Percentiles rank a stretch among this genome's conserved stretches.
Conservation (phyloP, 2,888 invertebrate species). For the Drosophila helvetica region DNA sequence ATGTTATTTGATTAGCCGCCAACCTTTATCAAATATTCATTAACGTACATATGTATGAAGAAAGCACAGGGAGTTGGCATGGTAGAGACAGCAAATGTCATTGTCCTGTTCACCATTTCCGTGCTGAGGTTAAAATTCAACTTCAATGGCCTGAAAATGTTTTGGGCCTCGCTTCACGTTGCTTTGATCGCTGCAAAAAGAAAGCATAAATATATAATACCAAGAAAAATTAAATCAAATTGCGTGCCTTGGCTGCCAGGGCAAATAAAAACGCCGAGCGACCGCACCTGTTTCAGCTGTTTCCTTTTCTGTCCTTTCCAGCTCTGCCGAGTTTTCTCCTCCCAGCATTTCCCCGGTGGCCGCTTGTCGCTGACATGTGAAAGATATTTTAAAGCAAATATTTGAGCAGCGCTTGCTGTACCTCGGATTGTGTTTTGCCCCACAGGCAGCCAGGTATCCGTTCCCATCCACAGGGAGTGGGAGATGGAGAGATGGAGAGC, state of each 20-base stretch:
- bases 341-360: constrained; percentile 38
- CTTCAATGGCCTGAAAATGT: constrained; percentile 42
- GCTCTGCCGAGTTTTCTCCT: constrained; percentile 16
- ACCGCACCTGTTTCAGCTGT: constrained; percentile 43
- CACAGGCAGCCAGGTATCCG: constrained; percentile 31
- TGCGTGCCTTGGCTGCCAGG: constrained; percentile 52
- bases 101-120: background rate
- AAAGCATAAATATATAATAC: constrained; percentile 59
- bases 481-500: constrained; percentile 7
- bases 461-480: constrained; percentile 10
- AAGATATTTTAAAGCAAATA: constrained; percentile 61
- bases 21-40: constrained; percentile 12
- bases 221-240: constrained; percentile 64
- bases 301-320: constrained; percentile 1
- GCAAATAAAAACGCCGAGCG: constrained; percentile 43
- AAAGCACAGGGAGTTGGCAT: constrained; percentile 17
- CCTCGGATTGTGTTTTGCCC: constrained; percentile 41
- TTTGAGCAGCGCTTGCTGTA: constrained; percentile 52
- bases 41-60: constrained; percentile 13
- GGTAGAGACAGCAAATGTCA: constrained; percentile 2
- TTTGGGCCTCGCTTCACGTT: constrained; percentile 4
- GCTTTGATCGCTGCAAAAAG: constrained; percentile 48
- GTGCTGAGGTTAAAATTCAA: constrained; percentile 19
- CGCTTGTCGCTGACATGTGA: constrained; percentile 55
- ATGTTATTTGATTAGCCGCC: constrained; percentile 10